Percentiles rank a stretch among this genome's conserved stretches.
Conservation (phyloP, 2,888 invertebrate genomes). For the Acanthosepion esculentum region DNA sequence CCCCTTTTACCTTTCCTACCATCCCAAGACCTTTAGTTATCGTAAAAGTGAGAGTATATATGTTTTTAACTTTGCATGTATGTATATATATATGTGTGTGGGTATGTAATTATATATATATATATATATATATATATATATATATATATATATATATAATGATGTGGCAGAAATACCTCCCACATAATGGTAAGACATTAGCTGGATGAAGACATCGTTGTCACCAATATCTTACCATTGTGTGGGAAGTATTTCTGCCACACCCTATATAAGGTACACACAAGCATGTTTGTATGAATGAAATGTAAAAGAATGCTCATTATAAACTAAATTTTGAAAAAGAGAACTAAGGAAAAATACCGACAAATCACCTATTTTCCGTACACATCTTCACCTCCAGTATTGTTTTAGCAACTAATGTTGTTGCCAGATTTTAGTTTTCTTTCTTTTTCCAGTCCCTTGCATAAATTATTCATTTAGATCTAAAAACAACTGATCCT, state of each 20-base stretch:
- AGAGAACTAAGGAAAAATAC: not conserved
- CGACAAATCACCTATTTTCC: slow-evolving; percentile 4
- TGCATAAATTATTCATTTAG: slow-evolving; percentile 7
- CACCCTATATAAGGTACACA: too few species aligned
- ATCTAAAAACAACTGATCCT: not conserved
- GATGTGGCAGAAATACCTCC: too few species aligned
- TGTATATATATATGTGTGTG: not conserved
- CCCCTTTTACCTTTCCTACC: not conserved
- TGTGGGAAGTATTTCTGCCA: too few species aligned
- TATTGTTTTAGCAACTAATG: not conserved
- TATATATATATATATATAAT: not conserved
- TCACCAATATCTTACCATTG: too few species aligned
- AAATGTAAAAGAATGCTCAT: not conserved
- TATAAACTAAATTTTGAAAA: not conserved
- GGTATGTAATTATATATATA: not conserved
- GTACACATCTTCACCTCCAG: not conserved
- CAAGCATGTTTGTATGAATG: not conserved
- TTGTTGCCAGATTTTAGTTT: not conserved
- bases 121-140: not conserved
- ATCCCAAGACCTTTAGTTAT: slow-evolving; percentile 11
- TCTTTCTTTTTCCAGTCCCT: not conserved
- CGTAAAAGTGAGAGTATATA: not conserved
- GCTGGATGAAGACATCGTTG: too few species aligned
- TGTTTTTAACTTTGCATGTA: not conserved
- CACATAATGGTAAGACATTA: too few species aligned